These are phyloP conservation scores for Elanoides forficatus DNA, from an alignment of 2,113 vertebrate species.

Conservation along the genomic window DNA sequence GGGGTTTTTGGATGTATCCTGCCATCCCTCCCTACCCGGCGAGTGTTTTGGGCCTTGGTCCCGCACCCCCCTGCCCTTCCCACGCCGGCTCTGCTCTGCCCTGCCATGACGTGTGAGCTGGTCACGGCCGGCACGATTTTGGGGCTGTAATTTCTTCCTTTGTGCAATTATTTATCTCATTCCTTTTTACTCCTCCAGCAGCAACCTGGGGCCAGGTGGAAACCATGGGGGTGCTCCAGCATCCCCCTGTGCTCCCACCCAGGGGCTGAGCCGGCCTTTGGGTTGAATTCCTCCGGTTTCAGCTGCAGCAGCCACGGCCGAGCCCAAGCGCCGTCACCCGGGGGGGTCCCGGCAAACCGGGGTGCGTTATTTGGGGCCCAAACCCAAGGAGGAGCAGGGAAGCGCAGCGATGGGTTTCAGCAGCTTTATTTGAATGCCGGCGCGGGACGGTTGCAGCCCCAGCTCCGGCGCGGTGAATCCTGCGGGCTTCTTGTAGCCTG, in stretches of 20 bases:
- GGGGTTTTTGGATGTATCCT: background rate
- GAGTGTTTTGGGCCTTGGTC: background rate
- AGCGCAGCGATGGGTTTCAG: background rate
- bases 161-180: background rate
- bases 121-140: rapidly evolving
- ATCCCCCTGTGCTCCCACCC: background rate
- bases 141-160: background rate
- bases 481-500: rapidly evolving
- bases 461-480: background rate
- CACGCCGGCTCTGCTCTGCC: rapidly evolving
- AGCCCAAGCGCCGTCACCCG: background rate
- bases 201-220: rapidly evolving
- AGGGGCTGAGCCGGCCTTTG: background rate
- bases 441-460: rapidly evolving
- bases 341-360: rapidly evolving
- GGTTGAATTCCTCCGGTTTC: background rate
- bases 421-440: background rate
- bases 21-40: too few relatives aligned
- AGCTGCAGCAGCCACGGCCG: background rate
- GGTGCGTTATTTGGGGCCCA: background rate
- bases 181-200: background rate
- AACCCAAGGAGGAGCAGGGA: background rate
- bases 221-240: background rate
- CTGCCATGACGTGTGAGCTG: rapidly evolving
- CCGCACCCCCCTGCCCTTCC: background rate